Base-by-base conservation (phyloP, 2,888 invertebrate species). In the Anthophora plumipes region DNA sequence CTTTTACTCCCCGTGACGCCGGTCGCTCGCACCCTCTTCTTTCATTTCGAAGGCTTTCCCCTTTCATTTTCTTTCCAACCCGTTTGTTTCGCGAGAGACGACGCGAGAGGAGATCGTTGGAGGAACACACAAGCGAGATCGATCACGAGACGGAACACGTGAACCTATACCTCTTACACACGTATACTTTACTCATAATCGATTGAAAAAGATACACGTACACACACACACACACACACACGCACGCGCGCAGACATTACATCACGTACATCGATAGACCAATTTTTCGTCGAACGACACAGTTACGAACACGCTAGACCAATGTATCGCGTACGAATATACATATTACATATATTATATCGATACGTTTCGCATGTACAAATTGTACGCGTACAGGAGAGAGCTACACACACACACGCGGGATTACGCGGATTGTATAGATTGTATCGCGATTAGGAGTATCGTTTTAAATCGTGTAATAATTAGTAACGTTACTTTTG, bases 241-340 rank as follows among this genome's bases (percentile, higher is more conserved):
- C 14, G 31, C 11, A 43, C 1, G 54, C 74, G 73, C 59, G 75
- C 61, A 77, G 80, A 73, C 22, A 55, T 17, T 12, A n/a, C n/a
- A 66, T 0, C 22, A 50, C 52, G 72, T 31, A 59, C 48, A 48
- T 22, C 61, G 70, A 55, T 70, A 61, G 71, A 75, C 54, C 60
- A 61, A 75, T 43, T 31, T 59, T 64, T 66, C 61, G 43, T 59
- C 41, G 41, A 57, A 37, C 7, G 46, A 63, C 31, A 12, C 52
- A 52, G 11, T 20, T 41, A 63, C 48, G 76, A 83, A 86, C 81
- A 83, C 85, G 86, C 85, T 85, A 89, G 86, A 89, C 85, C 86
- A 84, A 89, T 86, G 87, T 87, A 86, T 60, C 57, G 67, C 73
- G 31, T 59, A 14, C 57, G 55, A 54, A 25, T 31, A 39, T 22